These are phyloP conservation scores for Hirtodrosophila histrioides DNA, from an alignment of 2,888 invertebrate species.

Conservation along the genomic window DNA sequence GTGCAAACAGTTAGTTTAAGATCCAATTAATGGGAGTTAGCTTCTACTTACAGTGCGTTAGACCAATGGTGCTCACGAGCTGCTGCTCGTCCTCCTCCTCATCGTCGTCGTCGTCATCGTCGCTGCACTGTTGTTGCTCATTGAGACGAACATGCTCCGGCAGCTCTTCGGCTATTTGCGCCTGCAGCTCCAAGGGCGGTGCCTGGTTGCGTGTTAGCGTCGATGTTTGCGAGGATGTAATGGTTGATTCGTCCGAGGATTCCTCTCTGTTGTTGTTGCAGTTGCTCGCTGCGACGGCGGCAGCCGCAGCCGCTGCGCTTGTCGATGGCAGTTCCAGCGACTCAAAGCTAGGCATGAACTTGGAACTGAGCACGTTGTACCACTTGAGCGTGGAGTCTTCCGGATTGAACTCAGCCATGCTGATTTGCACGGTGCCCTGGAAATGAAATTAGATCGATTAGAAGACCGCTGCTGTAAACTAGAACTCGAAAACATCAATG, in stretches of 20 bases:
- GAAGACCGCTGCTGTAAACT: not conserved
- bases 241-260: constrained; percentile 98
- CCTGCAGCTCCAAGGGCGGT: constrained; percentile 86
- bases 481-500: too few species aligned
- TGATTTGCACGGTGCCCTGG: constrained; percentile 97
- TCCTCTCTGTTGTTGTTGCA: constrained; percentile 88
- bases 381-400: constrained; percentile 93
- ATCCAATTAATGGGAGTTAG: not conserved
- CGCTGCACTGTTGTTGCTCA: constrained; percentile 86
- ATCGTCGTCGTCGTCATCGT: constrained; percentile 87
- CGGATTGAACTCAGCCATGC: constrained; percentile 96
- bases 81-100: constrained; percentile 86
- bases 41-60: constrained; percentile 80
- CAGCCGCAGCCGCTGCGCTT: constrained; percentile 80
- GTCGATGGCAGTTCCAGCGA: constrained; percentile 82
- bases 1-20: not conserved
- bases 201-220: constrained; percentile 96
- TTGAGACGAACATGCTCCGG: constrained; percentile 80
- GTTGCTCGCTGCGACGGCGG: constrained; percentile 67
- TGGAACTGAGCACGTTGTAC: constrained; percentile 96
- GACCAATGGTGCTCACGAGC: constrained; percentile 74
- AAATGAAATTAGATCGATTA: not conserved
- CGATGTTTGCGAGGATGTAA: constrained; percentile 98
- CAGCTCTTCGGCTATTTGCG: constrained; percentile 83
- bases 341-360: constrained; percentile 88